phyloP scores from a whole-genome alignment of 2,797 vertebrate species.

The Peromyscus aztecus region DNA sequence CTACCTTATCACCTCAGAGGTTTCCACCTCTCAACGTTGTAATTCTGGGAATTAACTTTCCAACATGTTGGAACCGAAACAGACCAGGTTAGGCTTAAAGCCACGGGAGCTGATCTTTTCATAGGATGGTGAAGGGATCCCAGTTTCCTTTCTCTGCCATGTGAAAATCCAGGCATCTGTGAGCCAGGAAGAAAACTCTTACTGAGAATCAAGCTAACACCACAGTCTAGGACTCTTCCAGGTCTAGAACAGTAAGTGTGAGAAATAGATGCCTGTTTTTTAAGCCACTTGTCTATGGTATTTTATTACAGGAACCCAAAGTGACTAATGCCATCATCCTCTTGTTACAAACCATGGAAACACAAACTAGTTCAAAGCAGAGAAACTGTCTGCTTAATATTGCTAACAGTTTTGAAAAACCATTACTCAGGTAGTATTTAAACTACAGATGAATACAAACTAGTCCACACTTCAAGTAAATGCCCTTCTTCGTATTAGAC shows the following conservation, averaged over 20 bases:
- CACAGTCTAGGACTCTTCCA: neutral
- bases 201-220: neutral
- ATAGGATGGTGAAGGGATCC: neutral
- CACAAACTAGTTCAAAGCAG: neutral
- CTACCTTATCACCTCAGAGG: neutral
- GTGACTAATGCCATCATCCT: neutral
- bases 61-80: neutral
- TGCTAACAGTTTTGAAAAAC: neutral
- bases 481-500: neutral
- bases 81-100: neutral
- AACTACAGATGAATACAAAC: neutral
- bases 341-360: constrained; percentile 3
- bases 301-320: neutral
- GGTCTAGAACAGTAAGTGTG: neutral
- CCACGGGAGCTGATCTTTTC: neutral
- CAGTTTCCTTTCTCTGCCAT: neutral
- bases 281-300: neutral
- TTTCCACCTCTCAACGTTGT: neutral
- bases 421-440: neutral
- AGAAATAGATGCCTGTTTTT: neutral
- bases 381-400: neutral
- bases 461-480: neutral
- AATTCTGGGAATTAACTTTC: neutral
- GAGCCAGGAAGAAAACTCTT: neutral
- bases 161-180: neutral